Evolutionary conservation across 2,113 vertebrate genomes (phyloP), one percentile per base, ranked within the genome.

Genomic region (Thymallus thymallus): DNA sequence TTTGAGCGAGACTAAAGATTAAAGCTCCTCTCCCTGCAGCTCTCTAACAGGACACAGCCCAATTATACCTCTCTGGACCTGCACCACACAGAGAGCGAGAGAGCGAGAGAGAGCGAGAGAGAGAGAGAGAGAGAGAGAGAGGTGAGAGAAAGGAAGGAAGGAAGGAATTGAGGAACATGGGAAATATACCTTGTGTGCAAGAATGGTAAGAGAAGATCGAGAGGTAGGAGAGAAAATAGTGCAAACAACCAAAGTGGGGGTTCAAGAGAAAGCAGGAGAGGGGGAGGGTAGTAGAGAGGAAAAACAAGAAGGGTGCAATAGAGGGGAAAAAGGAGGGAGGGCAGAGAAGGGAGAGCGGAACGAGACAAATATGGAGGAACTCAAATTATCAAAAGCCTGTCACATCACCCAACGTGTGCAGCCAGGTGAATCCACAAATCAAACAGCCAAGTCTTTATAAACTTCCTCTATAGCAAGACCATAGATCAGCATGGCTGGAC

Each of bases 1-100:
- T 90, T 85, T 69, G 70, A 89, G 88, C 69, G 69, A 85, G 83
- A 89, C 86, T 86, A 85, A 90, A 91, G 90, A 92, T 92, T 91
- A 91, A 93, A 90, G 89, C 86, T 76, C 29, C 12, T 88, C 79
- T 84, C 78, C 82, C 80, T 79, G 82, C 76, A 67, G 79, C 79
- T 81, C 75, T 71, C 80, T 74, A 80, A 88, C 76, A 73, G 82
- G 79, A 76, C 76, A 74, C 80, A 80, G 84, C 69, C 85, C 91
- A 89, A 90, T 90, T 90, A 88, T 86, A 90, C 82, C 73, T 86
- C 55, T 12, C 69, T 32, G 73, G 79, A 90, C 85, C 90, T 77
- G 66, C 74, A 83, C 71, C 76, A 74, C 29, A 7, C 76, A 87
- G n/a, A 45, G 55, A 9, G 48, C 4, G 64, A 41, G 46, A 18